Conservation (phyloP, 2,113 vertebrate genomes). For the Vidua chalybeata region DNA sequence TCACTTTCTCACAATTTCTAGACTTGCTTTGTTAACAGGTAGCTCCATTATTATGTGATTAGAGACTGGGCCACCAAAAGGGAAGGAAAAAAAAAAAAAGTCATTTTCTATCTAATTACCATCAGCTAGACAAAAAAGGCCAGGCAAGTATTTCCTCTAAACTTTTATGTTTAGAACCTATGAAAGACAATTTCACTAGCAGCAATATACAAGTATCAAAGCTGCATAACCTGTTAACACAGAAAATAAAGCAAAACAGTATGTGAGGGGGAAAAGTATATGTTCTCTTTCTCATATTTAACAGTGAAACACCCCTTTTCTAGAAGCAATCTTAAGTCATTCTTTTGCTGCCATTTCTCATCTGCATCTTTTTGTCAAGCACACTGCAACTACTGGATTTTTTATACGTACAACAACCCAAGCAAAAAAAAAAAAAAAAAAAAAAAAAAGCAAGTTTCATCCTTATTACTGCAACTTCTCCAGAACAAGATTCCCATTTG, state of each 20-base stretch:
- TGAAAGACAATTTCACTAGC: background rate
- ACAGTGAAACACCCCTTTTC: background rate
- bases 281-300: background rate
- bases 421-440: background rate
- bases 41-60: background rate
- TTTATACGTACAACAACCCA: background rate
- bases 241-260: background rate
- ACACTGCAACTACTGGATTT: background rate
- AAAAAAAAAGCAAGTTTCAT: background rate
- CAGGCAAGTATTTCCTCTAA: background rate
- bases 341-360: background rate
- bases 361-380: background rate
- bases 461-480: background rate
- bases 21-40: background rate
- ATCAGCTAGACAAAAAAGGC: background rate
- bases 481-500: background rate
- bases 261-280: background rate
- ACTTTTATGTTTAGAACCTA: background rate
- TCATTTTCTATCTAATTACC: background rate
- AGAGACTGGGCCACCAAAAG: background rate
- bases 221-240: background rate
- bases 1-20: background rate
- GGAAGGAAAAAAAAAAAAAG: accelerated
- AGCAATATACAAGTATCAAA: background rate
- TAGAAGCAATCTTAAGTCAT: background rate